Conservation (phyloP, 1,140 invertebrate genomes). For the Drosophila yakuba region DNA sequence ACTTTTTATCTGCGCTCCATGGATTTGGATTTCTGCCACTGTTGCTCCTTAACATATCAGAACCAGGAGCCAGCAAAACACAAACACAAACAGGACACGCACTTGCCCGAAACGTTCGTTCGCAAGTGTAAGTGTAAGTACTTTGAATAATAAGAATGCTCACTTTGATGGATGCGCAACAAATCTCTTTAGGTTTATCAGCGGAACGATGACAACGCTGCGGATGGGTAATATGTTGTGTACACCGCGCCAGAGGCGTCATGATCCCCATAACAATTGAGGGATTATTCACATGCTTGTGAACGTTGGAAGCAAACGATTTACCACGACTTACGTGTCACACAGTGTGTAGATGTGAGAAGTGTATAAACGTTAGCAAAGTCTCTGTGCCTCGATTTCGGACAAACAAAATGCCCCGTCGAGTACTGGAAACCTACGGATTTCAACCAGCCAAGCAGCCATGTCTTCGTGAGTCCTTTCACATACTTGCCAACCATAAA, state of each 20-base stretch:
- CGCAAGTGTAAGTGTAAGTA: conserved; percentile 57
- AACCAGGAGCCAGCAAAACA: not conserved
- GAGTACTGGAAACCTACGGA: conserved; percentile 4
- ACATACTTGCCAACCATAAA: not conserved
- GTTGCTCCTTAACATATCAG: conserved; percentile 53
- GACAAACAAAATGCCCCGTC: conserved; percentile 43
- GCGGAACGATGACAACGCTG: conserved; percentile 44
- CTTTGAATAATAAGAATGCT: conserved; percentile 82
- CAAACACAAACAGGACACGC: conserved; percentile 47
- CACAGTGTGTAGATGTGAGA: conserved; percentile 2
- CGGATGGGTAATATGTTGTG: not conserved
- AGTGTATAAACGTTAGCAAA: conserved; percentile 18
- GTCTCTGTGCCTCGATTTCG: conserved; percentile 27
- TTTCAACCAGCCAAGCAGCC: not conserved
- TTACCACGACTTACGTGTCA: conserved; percentile 51
- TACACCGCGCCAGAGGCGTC: not conserved
- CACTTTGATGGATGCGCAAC: conserved; percentile 78
- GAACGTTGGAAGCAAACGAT: conserved; percentile 14
- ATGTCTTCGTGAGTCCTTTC: conserved; percentile 15
- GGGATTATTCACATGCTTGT: conserved; percentile 32
- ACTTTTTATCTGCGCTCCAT: conserved; percentile 55
- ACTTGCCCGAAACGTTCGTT: conserved; percentile 58
- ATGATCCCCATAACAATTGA: conserved; percentile 40
- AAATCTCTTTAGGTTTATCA: conserved; percentile 70
- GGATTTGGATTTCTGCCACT: conserved; percentile 40